Base-by-base conservation (phyloP, 53 echinoderm and acorn worm species). In the Pentamera pediparva region DNA sequence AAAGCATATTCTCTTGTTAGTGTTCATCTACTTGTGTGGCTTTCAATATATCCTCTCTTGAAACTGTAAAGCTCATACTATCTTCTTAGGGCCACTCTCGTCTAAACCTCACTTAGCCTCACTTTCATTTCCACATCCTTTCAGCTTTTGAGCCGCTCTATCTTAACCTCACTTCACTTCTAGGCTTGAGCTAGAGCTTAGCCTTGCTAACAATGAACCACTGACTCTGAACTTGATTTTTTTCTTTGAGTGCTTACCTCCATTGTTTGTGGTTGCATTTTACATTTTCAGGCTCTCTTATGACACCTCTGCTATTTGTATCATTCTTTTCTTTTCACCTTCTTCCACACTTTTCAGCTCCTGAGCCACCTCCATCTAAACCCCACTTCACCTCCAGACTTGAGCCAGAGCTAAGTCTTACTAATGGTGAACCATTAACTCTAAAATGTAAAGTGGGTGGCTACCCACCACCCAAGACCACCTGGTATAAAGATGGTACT, bases 401-500 rank as follows among this genome's bases (percentile, higher is more conserved):
- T 19, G 62, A 31, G n/a, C 62, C 62, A 33, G 62, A 85, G 56
- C 82, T 85, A 22, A 53, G 81, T 12, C 74, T 82, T 25, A 78
- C 82, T 28, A 81, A 85, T 8, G 88, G 88, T 4, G 75, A 79
- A 24, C 78, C 64, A 18, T 53, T 88, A 29, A 52, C 70, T 19
- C 85, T 92, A 17, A 78, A 82, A 64, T 92, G 88, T 34, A 74
- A 70, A 28, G 82, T 89, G 20, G 81, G 74, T 1, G 92, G 88
- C 37, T 85, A 85, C 48, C 92, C 92, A 15, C 37, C 61, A 20
- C 92, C 92, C 22, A 55, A 64, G 5, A 65, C 79, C 48, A 77
- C 75, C 47, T 92, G 92, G 92, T 89, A 85, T 70, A 85, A 92
- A 59, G 82, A 92, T 76, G 81, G 88, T 0, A 74, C 78, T 26